phyloP scores from a whole-genome alignment of 2,888 invertebrate species.

The Imbricaverruca yamaguchii region DNA sequence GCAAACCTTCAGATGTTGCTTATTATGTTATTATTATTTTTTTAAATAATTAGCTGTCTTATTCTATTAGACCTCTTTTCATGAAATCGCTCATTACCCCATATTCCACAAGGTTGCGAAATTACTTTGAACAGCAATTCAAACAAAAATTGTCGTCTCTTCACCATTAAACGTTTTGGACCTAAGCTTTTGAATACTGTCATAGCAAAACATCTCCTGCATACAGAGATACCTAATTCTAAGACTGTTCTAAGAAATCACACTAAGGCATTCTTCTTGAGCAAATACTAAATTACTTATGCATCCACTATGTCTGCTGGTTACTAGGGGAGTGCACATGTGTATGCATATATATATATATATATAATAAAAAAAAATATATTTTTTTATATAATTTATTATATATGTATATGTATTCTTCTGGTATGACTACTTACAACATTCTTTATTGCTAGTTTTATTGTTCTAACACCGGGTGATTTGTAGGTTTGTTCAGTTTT shows the following conservation, averaged over 20 bases:
- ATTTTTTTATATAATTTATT: neutral
- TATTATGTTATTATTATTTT: too few species aligned
- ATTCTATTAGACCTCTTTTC: too few species aligned
- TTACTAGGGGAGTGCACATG: too few species aligned
- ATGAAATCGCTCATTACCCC: too few species aligned
- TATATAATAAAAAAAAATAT: neutral
- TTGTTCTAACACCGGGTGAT: neutral
- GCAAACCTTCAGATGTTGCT: too few species aligned
- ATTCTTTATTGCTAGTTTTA: too few species aligned
- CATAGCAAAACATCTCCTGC: neutral
- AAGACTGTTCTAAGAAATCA: neutral
- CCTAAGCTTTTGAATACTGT: neutral
- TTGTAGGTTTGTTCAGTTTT: neutral
- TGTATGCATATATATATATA: slow-evolving; percentile 24
- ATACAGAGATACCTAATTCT: neutral
- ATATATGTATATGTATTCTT: too few species aligned
- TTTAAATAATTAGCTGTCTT: too few species aligned
- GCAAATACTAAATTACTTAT: neutral
- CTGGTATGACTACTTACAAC: too few species aligned
- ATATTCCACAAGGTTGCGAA: too few species aligned
- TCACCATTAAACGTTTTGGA: neutral
- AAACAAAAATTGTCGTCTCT: neutral
- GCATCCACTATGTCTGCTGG: neutral
- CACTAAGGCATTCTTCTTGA: neutral
- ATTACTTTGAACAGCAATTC: too few species aligned